Evolutionary conservation across 2,888 invertebrate genomes (phyloP).

Genomic region (Candidula unifasciata): DNA sequence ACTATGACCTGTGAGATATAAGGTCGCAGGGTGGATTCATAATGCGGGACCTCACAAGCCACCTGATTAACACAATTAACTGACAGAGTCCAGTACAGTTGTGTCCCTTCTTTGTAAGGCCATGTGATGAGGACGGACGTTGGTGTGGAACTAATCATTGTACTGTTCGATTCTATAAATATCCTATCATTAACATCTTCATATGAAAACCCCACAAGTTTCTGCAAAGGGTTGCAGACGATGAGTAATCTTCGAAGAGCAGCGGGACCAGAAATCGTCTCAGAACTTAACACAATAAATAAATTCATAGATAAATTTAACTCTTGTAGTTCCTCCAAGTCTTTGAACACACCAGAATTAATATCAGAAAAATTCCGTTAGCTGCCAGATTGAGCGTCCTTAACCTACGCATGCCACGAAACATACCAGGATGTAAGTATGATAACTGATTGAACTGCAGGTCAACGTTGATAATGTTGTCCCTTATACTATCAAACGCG

Average conservation of each 20-base stretch:
- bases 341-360: slow-evolving; percentile 50
- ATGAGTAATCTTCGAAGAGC: slow-evolving; percentile 48
- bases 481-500: slow-evolving; percentile 65
- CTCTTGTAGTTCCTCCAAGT: slow-evolving; percentile 47
- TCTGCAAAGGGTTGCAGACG: slow-evolving; percentile 52
- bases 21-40: slow-evolving; percentile 50
- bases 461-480: slow-evolving; percentile 61
- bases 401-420: slow-evolving; percentile 63
- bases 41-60: slow-evolving; percentile 30
- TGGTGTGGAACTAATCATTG: slow-evolving; percentile 31
- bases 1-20: slow-evolving; percentile 49
- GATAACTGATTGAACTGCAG: slow-evolving; percentile 54
- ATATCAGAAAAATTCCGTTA: slow-evolving; percentile 49
- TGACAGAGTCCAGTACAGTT: slow-evolving; percentile 57
- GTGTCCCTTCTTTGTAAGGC: slow-evolving; percentile 56
- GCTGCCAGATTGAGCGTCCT: slow-evolving; percentile 49
- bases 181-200: slow-evolving; percentile 40
- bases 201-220: slow-evolving; percentile 53
- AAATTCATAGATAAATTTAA: slow-evolving; percentile 54
- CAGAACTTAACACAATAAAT: slow-evolving; percentile 44
- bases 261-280: slow-evolving; percentile 44
- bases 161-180: slow-evolving; percentile 52
- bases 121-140: slow-evolving; percentile 49
- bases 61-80: slow-evolving; percentile 45
- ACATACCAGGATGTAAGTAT: slow-evolving; percentile 61